phyloP scores from a whole-genome alignment of 2,888 invertebrate species.

The Drosophila phalerata region DNA sequence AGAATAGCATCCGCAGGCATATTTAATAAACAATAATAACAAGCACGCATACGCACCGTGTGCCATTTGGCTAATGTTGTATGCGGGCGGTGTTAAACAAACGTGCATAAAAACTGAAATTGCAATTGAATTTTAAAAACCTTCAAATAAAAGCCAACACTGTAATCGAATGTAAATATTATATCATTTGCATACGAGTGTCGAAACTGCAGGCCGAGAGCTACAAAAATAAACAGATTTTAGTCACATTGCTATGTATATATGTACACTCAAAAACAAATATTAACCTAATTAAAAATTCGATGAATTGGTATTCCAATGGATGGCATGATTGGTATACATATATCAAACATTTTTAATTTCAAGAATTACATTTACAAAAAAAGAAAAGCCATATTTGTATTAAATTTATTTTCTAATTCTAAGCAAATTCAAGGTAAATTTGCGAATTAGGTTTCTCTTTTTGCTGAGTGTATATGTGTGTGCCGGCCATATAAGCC shows the following conservation, averaged over 20 bases:
- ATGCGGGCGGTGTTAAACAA: background rate
- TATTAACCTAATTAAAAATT: background rate
- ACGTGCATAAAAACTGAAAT: conserved; percentile 6
- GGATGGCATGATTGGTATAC: too few relatives aligned
- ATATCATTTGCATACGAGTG: conserved; percentile 37
- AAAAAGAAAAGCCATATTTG: background rate
- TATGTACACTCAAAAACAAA: background rate
- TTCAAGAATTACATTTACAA: too few relatives aligned
- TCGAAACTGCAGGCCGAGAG: conserved; percentile 22
- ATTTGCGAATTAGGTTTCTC: background rate
- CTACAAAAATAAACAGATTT: conserved; percentile 57
- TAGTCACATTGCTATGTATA: conserved; percentile 25
- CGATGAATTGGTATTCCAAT: too few relatives aligned
- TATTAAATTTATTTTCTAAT: background rate
- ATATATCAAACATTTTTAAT: too few relatives aligned
- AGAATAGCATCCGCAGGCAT: conserved; percentile 1
- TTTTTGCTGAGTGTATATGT: conserved; percentile 4
- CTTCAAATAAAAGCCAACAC: conserved; percentile 9
- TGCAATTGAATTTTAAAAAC: conserved; percentile 44
- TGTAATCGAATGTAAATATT: conserved; percentile 42
- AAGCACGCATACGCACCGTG: conserved; percentile 27
- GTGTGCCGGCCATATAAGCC: conserved; percentile 18
- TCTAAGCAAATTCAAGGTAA: background rate
- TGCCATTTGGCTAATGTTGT: background rate
- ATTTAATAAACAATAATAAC: conserved; percentile 42